Evolutionary conservation across 2,113 vertebrate species (phyloP).

Genomic region (Herpetotheres cachinnans): DNA sequence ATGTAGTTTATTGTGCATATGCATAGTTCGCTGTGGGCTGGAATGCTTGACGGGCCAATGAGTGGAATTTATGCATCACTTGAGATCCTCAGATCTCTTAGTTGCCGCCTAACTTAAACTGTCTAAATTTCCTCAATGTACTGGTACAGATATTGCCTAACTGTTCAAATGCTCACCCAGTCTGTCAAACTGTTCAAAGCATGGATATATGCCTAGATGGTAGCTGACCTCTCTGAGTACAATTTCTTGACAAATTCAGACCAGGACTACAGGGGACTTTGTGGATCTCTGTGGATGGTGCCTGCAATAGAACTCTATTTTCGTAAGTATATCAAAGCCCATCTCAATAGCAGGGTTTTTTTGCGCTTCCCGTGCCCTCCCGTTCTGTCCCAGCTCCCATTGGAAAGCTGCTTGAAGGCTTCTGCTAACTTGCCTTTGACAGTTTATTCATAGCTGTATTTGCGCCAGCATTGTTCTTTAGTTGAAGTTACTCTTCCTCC

Average conservation of each 20-base stretch:
- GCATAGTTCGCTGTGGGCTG: background rate
- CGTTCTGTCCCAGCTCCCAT: background rate
- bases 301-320: background rate
- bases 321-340: background rate
- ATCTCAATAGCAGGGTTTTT: background rate
- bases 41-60: background rate
- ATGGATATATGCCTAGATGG: background rate
- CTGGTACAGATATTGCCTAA: background rate
- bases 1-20: background rate
- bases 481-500: background rate
- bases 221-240: background rate
- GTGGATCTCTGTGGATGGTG: background rate
- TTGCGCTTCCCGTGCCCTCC: background rate
- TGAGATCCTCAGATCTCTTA: background rate
- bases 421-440: background rate
- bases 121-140: background rate
- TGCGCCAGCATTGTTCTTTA: background rate
- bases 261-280: background rate
- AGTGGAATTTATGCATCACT: conserved; percentile 26
- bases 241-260: background rate
- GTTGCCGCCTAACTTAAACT: background rate
- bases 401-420: background rate
- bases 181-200: background rate
- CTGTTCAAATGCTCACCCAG: background rate
- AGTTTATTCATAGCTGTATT: background rate